Evolutionary conservation across 2,888 invertebrate genomes (phyloP).

Genomic region (Hydroisotoma schaefferi): DNA sequence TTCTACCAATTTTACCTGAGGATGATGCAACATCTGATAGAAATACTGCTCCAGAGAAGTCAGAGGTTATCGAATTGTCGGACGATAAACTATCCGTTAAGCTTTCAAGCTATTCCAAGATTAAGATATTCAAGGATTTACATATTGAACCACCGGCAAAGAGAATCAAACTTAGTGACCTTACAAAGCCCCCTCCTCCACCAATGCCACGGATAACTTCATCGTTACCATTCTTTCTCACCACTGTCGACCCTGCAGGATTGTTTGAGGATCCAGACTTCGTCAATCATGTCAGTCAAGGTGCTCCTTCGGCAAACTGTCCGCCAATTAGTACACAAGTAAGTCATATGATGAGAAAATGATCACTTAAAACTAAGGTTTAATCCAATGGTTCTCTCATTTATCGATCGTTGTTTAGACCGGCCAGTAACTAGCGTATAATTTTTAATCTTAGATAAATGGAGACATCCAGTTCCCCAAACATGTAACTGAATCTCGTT

Average conservation of each 20-base stretch:
- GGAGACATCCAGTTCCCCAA: background rate
- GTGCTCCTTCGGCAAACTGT: constrained; percentile 9
- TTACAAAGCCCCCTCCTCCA: constrained; percentile 22
- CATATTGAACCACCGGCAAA: constrained; percentile 28
- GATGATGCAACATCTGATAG: background rate
- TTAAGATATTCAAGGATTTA: constrained; percentile 3
- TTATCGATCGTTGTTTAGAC: too few relatives aligned
- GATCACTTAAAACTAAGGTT: too few relatives aligned
- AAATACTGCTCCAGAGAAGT: background rate
- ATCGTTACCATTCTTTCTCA: constrained; percentile 39
- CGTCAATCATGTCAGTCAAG: constrained; percentile 22
- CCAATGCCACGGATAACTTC: constrained; percentile 27
- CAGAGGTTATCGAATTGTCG: background rate
- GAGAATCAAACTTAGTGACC: constrained; percentile 21
- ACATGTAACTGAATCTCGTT: background rate
- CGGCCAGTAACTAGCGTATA: background rate
- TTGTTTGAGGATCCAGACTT: constrained; percentile 37
- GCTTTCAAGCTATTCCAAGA: background rate
- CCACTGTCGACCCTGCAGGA: constrained; percentile 24
- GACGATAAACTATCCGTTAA: background rate
- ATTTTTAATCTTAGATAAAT: background rate
- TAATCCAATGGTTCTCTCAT: too few relatives aligned
- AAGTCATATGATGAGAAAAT: too few relatives aligned
- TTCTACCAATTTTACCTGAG: constrained; percentile 5
- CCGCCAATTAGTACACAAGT: too few relatives aligned